Percentiles rank a stretch among this genome's conserved stretches.
phyloP scores from a whole-genome alignment of 2,113 vertebrate genomes.

The Mohoua ochrocephala region DNA sequence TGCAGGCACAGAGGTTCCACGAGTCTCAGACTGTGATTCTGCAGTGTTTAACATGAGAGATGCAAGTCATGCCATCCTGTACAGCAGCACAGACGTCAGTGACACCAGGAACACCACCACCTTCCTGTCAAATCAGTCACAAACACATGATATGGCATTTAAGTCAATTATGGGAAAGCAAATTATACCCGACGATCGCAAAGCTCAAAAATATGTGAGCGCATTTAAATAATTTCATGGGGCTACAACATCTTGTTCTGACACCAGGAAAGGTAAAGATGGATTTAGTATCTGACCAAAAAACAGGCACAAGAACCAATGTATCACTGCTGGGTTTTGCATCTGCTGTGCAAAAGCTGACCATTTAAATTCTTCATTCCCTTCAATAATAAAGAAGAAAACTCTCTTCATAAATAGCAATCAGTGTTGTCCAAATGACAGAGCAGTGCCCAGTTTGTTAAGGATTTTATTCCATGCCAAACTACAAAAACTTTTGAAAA shows the following conservation, averaged over 20 bases:
- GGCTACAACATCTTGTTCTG: neutral
- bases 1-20: neutral
- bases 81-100: neutral
- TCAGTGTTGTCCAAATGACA: accelerated
- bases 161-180: neutral
- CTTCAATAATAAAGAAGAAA: neutral
- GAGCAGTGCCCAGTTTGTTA: neutral
- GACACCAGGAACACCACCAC: neutral
- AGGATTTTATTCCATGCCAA: neutral
- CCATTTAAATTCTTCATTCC: neutral
- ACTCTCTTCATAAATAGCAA: neutral
- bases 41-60: neutral
- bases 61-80: neutral
- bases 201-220: neutral
- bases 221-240: neutral
- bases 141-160: neutral
- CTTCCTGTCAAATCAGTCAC: neutral
- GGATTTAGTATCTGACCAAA: neutral
- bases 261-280: neutral
- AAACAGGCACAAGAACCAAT: neutral
- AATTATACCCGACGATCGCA: neutral
- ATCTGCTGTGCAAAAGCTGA: neutral
- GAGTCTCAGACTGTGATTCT: neutral
- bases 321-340: neutral
- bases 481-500: neutral